Evolutionary conservation across 2,797 vertebrate species (phyloP).

Genomic region (Myotis vivesi): DNA sequence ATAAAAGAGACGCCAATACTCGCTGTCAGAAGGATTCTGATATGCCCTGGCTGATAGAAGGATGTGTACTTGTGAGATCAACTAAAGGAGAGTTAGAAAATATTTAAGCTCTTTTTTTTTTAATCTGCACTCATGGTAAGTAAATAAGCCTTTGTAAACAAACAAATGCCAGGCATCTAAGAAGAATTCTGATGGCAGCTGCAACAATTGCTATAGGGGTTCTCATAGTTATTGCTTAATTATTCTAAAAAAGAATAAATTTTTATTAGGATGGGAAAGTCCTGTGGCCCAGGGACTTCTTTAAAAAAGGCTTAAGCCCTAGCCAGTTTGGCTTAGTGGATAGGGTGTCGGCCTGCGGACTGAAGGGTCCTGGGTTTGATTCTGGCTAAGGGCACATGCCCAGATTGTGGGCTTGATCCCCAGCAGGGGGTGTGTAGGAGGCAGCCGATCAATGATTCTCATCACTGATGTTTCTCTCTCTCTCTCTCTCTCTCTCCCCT

Average conservation of each 20-base stretch:
- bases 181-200: background rate
- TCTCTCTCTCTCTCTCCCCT: too few species aligned
- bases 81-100: constrained; percentile 16
- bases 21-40: background rate
- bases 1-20: background rate
- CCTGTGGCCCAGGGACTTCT: background rate
- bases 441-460: too few species aligned
- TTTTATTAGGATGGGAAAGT: background rate
- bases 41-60: background rate
- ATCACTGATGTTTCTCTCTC: too few species aligned
- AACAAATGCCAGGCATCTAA: background rate
- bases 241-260: background rate
- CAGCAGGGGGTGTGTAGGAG: too few species aligned
- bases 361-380: too few species aligned
- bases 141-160: constrained; percentile 1
- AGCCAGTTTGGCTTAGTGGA: too few species aligned
- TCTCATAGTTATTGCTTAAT: background rate
- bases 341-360: too few species aligned
- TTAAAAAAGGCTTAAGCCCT: background rate
- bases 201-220: background rate
- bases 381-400: too few species aligned
- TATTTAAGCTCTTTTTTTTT: constrained; percentile 4
- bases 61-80: background rate
- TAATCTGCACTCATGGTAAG: background rate
- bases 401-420: too few species aligned